Evolutionary conservation across 2,113 vertebrate genomes (phyloP).

Genomic region (Prietella phreatophila): DNA sequence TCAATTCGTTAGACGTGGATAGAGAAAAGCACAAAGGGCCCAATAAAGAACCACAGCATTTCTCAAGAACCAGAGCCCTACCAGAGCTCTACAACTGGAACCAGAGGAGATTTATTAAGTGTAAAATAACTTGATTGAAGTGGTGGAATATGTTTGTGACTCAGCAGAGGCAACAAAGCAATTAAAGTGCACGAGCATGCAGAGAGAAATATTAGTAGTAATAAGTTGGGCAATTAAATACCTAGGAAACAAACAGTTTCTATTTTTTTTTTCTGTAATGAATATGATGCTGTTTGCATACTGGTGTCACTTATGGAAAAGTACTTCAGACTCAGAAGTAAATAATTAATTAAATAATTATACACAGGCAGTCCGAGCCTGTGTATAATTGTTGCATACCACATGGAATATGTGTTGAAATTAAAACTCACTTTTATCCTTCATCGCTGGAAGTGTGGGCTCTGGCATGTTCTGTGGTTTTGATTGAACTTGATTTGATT

Average conservation of each 20-base stretch:
- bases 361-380: not conserved
- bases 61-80: not conserved
- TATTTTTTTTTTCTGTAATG: not conserved
- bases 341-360: not conserved
- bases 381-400: too few relatives aligned
- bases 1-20: not conserved
- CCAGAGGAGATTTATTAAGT: slow-evolving; percentile 15
- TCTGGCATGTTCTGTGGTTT: not conserved
- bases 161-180: not conserved
- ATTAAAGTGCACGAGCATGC: slow-evolving; percentile 13
- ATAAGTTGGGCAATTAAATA: slow-evolving; percentile 1
- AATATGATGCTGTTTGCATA: not conserved
- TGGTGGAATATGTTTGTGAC: not conserved
- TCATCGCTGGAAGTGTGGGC: not conserved
- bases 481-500: not conserved
- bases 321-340: not conserved
- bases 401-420: not conserved
- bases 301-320: not conserved
- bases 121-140: slow-evolving; percentile 19
- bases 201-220: slow-evolving; percentile 5
- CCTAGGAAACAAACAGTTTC: not conserved
- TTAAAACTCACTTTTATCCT: not conserved
- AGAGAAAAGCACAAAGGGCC: slow-evolving; percentile 1
- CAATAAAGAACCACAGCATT: slow-evolving; percentile 11
- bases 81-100: not conserved